Conservation (phyloP, 2,888 invertebrate genomes). For the Pseudanteris insignis region DNA sequence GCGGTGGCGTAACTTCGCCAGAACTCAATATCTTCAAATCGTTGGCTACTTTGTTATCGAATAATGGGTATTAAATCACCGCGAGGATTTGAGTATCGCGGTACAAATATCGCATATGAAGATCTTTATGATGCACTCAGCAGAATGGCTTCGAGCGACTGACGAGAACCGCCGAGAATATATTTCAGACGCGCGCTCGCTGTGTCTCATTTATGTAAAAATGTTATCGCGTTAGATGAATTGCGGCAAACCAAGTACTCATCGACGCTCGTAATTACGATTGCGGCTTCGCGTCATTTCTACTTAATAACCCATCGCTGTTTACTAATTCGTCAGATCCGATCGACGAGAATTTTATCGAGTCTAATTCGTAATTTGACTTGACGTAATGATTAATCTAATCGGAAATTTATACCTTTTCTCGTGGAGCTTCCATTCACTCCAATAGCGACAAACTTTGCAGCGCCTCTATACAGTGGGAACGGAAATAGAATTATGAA, state of each 20-base stretch:
- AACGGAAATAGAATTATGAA: no score
- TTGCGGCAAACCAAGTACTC: slow-evolving; percentile 1
- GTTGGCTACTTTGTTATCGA: slow-evolving; percentile 42
- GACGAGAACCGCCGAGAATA: slow-evolving; percentile 5
- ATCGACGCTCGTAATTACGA: background rate
- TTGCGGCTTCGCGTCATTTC: no score
- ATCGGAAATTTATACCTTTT: no score
- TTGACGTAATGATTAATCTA: no score
- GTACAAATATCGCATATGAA: slow-evolving; percentile 39
- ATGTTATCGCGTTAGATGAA: slow-evolving; percentile 25
- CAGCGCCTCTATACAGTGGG: no score
- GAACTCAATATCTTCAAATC: slow-evolving; percentile 50
- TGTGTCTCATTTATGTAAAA: slow-evolving; percentile 32
- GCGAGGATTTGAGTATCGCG: slow-evolving; percentile 26
- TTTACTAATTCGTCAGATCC: no score
- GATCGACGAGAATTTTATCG: no score
- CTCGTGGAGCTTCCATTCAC: no score
- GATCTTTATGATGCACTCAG: slow-evolving; percentile 41
- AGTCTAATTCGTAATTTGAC: no score
- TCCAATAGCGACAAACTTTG: no score
- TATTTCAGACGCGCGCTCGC: slow-evolving; percentile 11
- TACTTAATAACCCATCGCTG: no score
- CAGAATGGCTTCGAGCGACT: slow-evolving; percentile 21
- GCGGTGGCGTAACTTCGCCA: slow-evolving; percentile 46
- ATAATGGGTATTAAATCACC: slow-evolving; percentile 45